Percentiles rank a stretch among this genome's conserved stretches.
phyloP scores from a whole-genome alignment of 2,888 invertebrate genomes.

The Ennomos erosarius region DNA sequence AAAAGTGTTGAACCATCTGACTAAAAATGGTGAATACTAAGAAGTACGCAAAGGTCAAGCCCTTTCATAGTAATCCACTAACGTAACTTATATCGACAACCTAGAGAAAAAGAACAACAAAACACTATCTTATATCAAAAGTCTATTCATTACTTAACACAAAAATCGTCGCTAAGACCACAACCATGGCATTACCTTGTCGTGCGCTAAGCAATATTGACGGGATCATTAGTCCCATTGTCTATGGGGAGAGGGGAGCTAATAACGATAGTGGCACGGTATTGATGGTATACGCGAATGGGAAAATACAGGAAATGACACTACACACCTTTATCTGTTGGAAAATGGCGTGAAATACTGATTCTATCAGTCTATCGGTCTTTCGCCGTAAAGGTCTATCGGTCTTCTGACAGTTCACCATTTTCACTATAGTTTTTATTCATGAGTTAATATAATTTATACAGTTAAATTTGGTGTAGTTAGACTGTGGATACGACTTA shows the following conservation, averaged over 20 bases:
- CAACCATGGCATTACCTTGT: conserved; percentile 41
- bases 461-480: too few species aligned
- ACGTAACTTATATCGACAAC: too few species aligned
- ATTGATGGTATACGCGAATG: conserved; percentile 24
- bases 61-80: too few species aligned
- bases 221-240: conserved; percentile 62
- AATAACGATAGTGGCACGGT: conserved; percentile 26
- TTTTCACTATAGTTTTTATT: too few species aligned
- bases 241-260: conserved; percentile 52
- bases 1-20: too few species aligned
- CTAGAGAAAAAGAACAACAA: not conserved
- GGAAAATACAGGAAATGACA: conserved; percentile 22
- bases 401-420: too few species aligned
- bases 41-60: too few species aligned
- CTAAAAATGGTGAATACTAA: too few species aligned
- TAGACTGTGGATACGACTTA: too few species aligned
- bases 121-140: not conserved
- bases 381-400: too few species aligned
- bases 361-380: too few species aligned
- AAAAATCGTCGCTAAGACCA: conserved; percentile 8
- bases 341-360: not conserved
- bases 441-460: too few species aligned
- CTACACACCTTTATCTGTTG: conserved; percentile 19
- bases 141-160: conserved; percentile 8
- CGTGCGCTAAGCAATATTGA: conserved; percentile 68